Evolutionary conservation across 1,140 invertebrate species (phyloP).

Genomic region (Varroa destructor): DNA sequence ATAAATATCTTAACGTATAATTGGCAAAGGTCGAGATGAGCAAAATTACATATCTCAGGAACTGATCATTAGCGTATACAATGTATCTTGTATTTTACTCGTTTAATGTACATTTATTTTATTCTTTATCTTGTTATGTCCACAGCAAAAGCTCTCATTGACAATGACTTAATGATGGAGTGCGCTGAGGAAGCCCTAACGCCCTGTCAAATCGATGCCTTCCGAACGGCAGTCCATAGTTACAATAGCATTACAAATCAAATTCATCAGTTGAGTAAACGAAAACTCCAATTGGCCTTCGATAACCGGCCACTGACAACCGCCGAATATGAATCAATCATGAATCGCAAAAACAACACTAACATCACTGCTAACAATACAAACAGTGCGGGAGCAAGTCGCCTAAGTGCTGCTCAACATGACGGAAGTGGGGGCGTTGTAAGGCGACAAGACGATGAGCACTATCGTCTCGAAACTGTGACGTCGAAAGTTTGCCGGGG

Average conservation of each 20-base stretch:
- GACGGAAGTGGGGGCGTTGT: no score
- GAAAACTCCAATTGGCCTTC: slow-evolving; percentile 19
- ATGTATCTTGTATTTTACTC: no score
- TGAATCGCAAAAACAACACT: not conserved
- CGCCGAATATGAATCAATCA: slow-evolving; percentile 10
- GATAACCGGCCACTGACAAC: not conserved
- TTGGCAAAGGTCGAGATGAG: no score
- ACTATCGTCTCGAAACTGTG: slow-evolving; percentile 6
- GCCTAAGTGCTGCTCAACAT: no score
- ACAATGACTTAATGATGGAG: slow-evolving; percentile 26
- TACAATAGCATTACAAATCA: slow-evolving; percentile 26
- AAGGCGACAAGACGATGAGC: slow-evolving; percentile 1
- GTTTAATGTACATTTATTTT: no score
- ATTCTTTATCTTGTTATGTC: no score
- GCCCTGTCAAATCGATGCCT: slow-evolving; percentile 24
- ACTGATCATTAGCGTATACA: no score
- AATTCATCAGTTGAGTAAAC: slow-evolving; percentile 14
- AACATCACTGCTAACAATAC: no score
- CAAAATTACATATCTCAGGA: no score
- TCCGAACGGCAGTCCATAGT: slow-evolving; percentile 7
- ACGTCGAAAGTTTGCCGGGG: slow-evolving; percentile 24
- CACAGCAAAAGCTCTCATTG: slow-evolving; percentile 9
- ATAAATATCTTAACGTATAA: no score
- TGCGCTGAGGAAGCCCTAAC: slow-evolving; percentile 14
- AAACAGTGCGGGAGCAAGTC: no score